These are phyloP conservation scores for Cochlearius cochlearius DNA, from an alignment of 2,113 vertebrate genomes.

Conservation along the genomic window DNA sequence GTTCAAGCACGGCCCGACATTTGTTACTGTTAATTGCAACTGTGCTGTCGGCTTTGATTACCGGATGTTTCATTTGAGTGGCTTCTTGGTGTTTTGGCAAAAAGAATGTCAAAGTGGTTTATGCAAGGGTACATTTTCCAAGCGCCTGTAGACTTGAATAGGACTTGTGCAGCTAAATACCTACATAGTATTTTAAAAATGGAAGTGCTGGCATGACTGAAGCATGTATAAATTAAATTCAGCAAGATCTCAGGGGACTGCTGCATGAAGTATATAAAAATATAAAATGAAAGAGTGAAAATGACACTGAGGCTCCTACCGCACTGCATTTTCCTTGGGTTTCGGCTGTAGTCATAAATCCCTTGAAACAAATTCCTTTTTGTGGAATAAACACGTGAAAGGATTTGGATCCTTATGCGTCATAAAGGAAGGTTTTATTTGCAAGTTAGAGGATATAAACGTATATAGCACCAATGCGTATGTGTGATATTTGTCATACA, in stretches of 20 bases:
- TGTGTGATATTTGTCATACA: slow-evolving; percentile 51
- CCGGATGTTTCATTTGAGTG: slow-evolving; percentile 53
- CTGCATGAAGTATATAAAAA: background rate
- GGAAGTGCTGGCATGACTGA: background rate
- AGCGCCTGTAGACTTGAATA: slow-evolving; percentile 50
- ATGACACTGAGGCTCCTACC: background rate
- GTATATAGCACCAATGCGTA: background rate
- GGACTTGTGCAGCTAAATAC: slow-evolving; percentile 44
- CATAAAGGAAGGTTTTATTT: slow-evolving; percentile 34
- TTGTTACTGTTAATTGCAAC: slow-evolving; percentile 48
- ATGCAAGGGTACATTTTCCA: slow-evolving; percentile 40
- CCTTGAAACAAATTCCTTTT: slow-evolving; percentile 22
- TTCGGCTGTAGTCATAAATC: background rate
- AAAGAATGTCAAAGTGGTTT: slow-evolving; percentile 1
- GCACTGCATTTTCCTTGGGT: background rate
- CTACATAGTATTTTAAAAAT: background rate
- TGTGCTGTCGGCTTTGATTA: slow-evolving; percentile 24
- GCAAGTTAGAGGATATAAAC: slow-evolving; percentile 19
- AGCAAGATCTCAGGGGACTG: slow-evolving; percentile 13
- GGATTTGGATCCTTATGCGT: background rate
- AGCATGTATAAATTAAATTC: slow-evolving; percentile 50
- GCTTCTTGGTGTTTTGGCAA: slow-evolving; percentile 47
- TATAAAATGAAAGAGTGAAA: background rate
- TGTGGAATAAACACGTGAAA: slow-evolving; percentile 21
- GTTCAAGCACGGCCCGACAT: slow-evolving; percentile 35